Base-by-base conservation (phyloP, 2,113 vertebrate genomes). In the Aviceda subcristata region DNA sequence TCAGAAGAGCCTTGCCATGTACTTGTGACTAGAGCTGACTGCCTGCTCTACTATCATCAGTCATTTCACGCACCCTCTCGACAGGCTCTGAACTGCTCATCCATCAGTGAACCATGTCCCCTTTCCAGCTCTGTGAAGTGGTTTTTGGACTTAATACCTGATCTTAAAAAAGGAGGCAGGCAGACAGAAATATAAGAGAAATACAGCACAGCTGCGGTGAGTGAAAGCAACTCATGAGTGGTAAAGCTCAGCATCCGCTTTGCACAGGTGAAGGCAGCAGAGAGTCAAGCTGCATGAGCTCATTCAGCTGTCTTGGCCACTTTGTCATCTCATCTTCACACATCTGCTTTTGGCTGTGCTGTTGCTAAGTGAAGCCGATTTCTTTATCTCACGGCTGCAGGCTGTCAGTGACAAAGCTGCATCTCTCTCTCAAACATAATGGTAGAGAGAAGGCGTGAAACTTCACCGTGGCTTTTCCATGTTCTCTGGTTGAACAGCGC, bases 291-390 rank as follows among this genome's bases (percentile, higher is more conserved):
- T 27, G 3, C 0, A 0, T 27, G 57, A 92, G 45, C 53, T 91
- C 14, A 1, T 80, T 88, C 73, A 66, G 53, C 48, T 79, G 23
- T 24, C 74, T 91, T 1, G 1, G 81, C 69, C 74, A 66, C 94
- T 94, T 91, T 97, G 95, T 88, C 92, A 83, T 88, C 97, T 96
- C 88, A 71, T 95, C 94, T 97, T 91, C 94, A 93, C 77, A 94
- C 91, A 96, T 86, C 92, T 98, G 94, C 67, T 92, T 97, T 93
- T 77, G 82, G 41, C 95, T 97, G 83, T 94, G 96, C 92, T 97
- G 88, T 92, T 86, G 55, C 91, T 94, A 91, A 90, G 91, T 34
- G 93, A 96, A 97, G 91, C 77, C 20, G 39, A 97, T 98, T 97
- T 97, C 96, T 97, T 91, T 91, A 90, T 93, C 95, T 96, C 93